Percentiles rank a stretch among this genome's conserved stretches.
Evolutionary conservation across 2,888 invertebrate species (phyloP).

Genomic region (Camptogramma bilineatum): DNA sequence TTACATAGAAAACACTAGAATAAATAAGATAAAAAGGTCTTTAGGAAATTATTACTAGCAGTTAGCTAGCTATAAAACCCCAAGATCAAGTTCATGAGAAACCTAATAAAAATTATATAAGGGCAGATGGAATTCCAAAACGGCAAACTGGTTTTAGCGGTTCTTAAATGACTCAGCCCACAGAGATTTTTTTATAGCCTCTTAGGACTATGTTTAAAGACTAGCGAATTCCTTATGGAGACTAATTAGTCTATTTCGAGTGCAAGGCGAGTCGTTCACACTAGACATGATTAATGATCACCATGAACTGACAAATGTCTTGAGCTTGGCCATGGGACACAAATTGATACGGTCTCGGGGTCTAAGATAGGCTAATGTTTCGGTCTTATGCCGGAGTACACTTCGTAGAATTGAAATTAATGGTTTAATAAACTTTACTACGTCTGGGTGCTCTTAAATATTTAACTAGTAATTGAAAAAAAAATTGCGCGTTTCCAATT

Average conservation of each 20-base stretch:
- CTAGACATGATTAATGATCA: slow-evolving; percentile 34
- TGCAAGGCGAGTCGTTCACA: slow-evolving; percentile 39
- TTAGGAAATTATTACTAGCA: not conserved
- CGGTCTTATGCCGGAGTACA: not conserved
- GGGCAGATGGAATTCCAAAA: slow-evolving; percentile 38
- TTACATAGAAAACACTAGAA: not conserved
- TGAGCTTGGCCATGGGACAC: slow-evolving; percentile 30
- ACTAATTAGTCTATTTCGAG: slow-evolving; percentile 35
- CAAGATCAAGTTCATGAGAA: slow-evolving; percentile 30
- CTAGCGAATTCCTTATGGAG: slow-evolving; percentile 31
- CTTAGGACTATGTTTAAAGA: slow-evolving; percentile 28
- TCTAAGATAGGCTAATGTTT: slow-evolving; percentile 1
- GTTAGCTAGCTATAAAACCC: slow-evolving; percentile 6
- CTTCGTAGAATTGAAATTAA: not conserved
- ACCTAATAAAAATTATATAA: slow-evolving; percentile 24
- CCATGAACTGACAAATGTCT: slow-evolving; percentile 30
- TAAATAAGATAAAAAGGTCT: not conserved
- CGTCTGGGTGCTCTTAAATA: not conserved
- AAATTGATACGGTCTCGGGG: slow-evolving; percentile 27
- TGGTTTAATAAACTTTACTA: not conserved
- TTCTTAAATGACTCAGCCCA: slow-evolving; percentile 32
- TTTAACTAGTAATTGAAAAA: not conserved
- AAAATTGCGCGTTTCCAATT: not conserved
- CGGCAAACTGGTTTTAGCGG: slow-evolving; percentile 35
- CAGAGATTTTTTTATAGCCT: slow-evolving; percentile 34